phyloP scores from a whole-genome alignment of 2,888 invertebrate genomes.

The Pyralis farinalis region DNA sequence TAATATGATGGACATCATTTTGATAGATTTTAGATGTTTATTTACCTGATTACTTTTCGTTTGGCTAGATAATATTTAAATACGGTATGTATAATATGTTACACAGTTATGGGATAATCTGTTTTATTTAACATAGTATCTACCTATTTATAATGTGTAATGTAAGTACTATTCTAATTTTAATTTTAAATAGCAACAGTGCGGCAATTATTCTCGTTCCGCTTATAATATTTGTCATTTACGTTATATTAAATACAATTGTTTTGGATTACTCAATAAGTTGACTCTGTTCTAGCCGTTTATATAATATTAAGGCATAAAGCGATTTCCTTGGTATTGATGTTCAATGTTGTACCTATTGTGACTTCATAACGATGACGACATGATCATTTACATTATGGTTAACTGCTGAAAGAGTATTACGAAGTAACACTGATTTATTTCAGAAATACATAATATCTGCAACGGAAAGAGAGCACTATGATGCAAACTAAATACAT shows the following conservation, averaged over 20 bases:
- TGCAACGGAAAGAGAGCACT: background rate
- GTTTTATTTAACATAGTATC: too few species aligned
- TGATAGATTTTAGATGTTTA: too few species aligned
- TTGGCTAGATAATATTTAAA: too few species aligned
- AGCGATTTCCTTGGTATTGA: conserved; percentile 73
- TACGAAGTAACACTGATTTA: conserved; percentile 4
- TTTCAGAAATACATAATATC: conserved; percentile 1
- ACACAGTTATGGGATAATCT: too few species aligned
- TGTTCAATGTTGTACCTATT: conserved; percentile 44
- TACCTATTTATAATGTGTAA: background rate
- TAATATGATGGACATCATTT: too few species aligned
- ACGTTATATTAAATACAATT: conserved; percentile 44
- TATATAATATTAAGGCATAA: conserved; percentile 48
- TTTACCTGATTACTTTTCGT: too few species aligned
- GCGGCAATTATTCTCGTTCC: conserved; percentile 34
- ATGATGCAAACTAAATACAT: background rate
- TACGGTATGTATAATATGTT: too few species aligned
- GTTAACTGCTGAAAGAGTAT: conserved; percentile 37
- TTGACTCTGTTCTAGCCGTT: conserved; percentile 47
- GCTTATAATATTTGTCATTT: conserved; percentile 48
- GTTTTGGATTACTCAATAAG: conserved; percentile 44
- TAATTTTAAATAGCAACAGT: conserved; percentile 31
- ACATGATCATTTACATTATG: conserved; percentile 40
- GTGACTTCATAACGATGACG: conserved; percentile 40
- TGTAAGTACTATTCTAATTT: conserved; percentile 9